phyloP scores from a whole-genome alignment of 2,888 invertebrate genomes.

The Standfussiana lucernea region DNA sequence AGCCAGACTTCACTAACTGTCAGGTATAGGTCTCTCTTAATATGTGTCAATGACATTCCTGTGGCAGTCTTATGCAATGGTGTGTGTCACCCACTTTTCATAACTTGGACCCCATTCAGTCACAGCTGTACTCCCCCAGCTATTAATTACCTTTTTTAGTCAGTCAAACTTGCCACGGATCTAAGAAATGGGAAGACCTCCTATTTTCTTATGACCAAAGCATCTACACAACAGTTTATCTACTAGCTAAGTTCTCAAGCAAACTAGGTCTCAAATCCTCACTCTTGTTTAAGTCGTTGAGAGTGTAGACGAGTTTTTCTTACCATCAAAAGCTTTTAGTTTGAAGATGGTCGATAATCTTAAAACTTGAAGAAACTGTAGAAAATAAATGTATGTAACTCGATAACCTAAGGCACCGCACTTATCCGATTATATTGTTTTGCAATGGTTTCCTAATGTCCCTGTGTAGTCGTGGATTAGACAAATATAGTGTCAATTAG shows the following conservation, averaged over 20 bases:
- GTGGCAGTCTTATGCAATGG: neutral
- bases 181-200: neutral
- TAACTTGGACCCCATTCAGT: neutral
- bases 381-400: neutral
- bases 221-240: neutral
- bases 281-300: neutral
- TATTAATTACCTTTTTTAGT: neutral
- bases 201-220: neutral
- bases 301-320: neutral
- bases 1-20: neutral
- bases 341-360: neutral
- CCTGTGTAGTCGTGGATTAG: slow-evolving; percentile 55
- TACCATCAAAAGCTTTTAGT: slow-evolving; percentile 22
- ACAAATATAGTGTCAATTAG: slow-evolving; percentile 70
- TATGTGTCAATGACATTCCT: neutral
- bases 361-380: neutral
- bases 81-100: neutral
- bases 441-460: slow-evolving; percentile 23
- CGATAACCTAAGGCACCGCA: slow-evolving; percentile 25
- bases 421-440: slow-evolving; percentile 38
- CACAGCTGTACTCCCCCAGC: neutral
- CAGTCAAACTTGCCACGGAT: neutral
- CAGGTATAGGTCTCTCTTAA: neutral
- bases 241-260: neutral
- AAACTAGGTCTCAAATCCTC: neutral